Conservation (phyloP, 2,113 vertebrate species). For the Bagarius yarrelli region DNA sequence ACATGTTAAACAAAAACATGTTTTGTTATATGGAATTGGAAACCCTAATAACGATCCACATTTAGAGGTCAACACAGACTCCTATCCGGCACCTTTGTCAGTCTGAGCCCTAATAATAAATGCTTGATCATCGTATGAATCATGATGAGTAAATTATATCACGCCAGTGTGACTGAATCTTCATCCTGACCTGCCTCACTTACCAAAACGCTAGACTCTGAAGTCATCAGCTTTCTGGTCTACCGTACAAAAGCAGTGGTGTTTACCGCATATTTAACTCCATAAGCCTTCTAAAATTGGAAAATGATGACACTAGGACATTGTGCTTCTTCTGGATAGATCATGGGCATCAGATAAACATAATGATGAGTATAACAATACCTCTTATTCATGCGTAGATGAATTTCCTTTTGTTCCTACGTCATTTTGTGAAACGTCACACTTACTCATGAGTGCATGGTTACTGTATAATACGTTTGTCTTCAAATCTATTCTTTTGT, state of each 20-base stretch:
- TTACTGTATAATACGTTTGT: background rate
- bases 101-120: slow-evolving; percentile 42
- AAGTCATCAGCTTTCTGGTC: slow-evolving; percentile 44
- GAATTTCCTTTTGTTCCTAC: background rate
- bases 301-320: slow-evolving; percentile 18
- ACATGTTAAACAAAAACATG: slow-evolving; percentile 59
- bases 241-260: slow-evolving; percentile 51
- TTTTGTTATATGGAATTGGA: slow-evolving; percentile 47
- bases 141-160: slow-evolving; percentile 65
- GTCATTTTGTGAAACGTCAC: no score
- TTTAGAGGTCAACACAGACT: background rate
- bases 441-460: background rate
- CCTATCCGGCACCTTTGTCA: slow-evolving; percentile 32
- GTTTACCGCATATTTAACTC: slow-evolving; percentile 42
- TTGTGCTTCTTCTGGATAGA: background rate
- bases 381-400: slow-evolving; percentile 6
- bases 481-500: background rate
- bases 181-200: slow-evolving; percentile 62
- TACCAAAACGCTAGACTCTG: slow-evolving; percentile 64
- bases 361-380: slow-evolving; percentile 6
- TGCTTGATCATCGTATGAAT: slow-evolving; percentile 48
- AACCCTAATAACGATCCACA: background rate
- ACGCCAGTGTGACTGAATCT: slow-evolving; percentile 62
- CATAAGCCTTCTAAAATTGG: slow-evolving; percentile 47
- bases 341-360: slow-evolving; percentile 19